Base-by-base conservation (phyloP, 1,140 invertebrate species). In the Teleopsis dalmanni region DNA sequence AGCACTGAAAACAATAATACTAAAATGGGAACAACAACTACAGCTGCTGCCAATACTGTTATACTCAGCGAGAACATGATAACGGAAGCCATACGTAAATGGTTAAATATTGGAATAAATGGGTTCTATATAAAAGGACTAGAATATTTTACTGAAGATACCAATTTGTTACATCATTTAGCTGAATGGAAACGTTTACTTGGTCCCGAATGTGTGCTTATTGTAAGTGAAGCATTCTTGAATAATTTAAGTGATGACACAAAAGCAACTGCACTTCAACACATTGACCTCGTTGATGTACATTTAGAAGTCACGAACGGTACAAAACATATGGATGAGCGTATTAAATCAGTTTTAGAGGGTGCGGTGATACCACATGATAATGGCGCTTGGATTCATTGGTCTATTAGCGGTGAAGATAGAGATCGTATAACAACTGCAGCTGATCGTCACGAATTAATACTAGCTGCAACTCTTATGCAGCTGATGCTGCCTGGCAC, bases 121-220 rank as follows among this genome's bases (percentile, higher is more conserved):
- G 87, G 88, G 0, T 88, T 91, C 65, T 89, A 88, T 69, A 69
- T 91, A 3, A 87, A 87, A 64, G 84, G 83, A 13, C 57, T 82
- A 18, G 77, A 79, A 59, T 54, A 71, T 11, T 73, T 76, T 54
- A 65, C 65, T n/a, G 59, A 74, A 45, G 69, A 76, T 54, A 48
- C 54, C 2, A 61, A 73, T 53, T 71, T 80, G 51, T 56, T 68
- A 4, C 63, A 71, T 36, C 73, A 73, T 16, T 57, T 88, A 3
- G 73, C 74, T 38, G 59, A 78, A 40, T 89, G 85, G 85, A 84
- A 83, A 60, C 69, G 71, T 21, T 66, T 82, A 23, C 52, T 88
- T 7, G 81, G 79, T 0, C 53, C 56, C 11, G 71, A 79, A 16
- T 76, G 74, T 62, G 78, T 85, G 45, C 57, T 88, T 7, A 87